Conservation (phyloP, 2,888 invertebrate species). For the Cotesia congregata region DNA sequence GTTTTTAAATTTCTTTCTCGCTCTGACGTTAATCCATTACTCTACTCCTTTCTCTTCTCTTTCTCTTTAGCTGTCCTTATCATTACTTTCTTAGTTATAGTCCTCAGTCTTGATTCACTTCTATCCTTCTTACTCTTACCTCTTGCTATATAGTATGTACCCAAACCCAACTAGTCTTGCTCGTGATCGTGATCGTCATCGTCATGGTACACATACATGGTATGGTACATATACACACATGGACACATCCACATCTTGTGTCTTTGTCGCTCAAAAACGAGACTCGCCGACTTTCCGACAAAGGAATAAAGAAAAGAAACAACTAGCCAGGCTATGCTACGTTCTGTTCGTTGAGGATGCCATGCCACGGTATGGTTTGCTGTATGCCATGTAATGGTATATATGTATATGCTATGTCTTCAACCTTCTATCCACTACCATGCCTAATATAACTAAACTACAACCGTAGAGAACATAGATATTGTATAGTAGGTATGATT, state of each 20-base stretch:
- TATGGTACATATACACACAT: conserved; percentile 37
- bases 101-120: neutral
- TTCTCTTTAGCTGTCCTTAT: conserved; percentile 19
- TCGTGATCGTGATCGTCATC: neutral
- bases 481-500: too few species aligned
- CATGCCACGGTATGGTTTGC: conserved; percentile 53
- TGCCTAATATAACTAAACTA: too few species aligned
- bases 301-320: conserved; percentile 70
- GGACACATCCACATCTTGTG: conserved; percentile 26
- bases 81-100: neutral
- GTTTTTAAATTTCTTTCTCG: neutral
- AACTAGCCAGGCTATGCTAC: conserved; percentile 59
- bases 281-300: conserved; percentile 69
- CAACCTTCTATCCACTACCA: conserved; percentile 55
- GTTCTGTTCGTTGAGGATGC: conserved; percentile 48
- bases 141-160: neutral
- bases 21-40: conserved; percentile 11
- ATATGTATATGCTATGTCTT: conserved; percentile 52
- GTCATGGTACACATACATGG: neutral
- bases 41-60: conserved; percentile 9
- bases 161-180: neutral
- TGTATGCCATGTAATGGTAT: conserved; percentile 53
- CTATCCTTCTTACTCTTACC: neutral
- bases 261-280: conserved; percentile 59
- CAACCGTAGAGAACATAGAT: neutral